Evolutionary conservation across 2,113 vertebrate species (phyloP).

Genomic region (Epinephelus lanceolatus): DNA sequence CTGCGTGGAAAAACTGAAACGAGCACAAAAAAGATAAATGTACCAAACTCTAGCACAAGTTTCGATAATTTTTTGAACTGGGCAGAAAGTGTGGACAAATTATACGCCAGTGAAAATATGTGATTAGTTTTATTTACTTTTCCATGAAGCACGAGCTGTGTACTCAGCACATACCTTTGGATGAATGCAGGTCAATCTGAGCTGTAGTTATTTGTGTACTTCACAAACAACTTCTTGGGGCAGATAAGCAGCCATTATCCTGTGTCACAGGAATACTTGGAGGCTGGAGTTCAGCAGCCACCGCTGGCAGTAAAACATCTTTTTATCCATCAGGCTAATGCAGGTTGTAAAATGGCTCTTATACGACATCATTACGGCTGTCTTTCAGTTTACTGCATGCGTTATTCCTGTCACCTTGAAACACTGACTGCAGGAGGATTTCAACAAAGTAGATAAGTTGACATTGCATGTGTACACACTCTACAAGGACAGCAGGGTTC

Average conservation of each 20-base stretch:
- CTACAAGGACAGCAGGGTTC: neutral
- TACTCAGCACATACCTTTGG: neutral
- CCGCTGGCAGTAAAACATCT: neutral
- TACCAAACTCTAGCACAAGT: neutral
- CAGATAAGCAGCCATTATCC: slow-evolving; percentile 8
- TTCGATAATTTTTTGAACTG: neutral
- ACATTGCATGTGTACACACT: no score
- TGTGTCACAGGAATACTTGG: neutral
- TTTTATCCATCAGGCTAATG: neutral
- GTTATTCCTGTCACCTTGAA: neutral
- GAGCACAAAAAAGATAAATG: neutral
- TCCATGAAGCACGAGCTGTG: neutral
- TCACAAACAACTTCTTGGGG: no score
- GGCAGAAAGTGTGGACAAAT: neutral
- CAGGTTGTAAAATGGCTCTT: neutral
- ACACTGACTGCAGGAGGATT: neutral
- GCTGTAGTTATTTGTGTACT: neutral
- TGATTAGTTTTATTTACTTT: neutral
- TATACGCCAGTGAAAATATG: neutral
- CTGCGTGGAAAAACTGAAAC: neutral
- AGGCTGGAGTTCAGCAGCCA: neutral
- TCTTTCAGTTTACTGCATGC: neutral
- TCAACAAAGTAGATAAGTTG: neutral
- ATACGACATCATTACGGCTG: neutral
- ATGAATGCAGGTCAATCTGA: neutral